phyloP scores from a whole-genome alignment of 2,888 invertebrate genomes.

The Crocallis elinguaria region DNA sequence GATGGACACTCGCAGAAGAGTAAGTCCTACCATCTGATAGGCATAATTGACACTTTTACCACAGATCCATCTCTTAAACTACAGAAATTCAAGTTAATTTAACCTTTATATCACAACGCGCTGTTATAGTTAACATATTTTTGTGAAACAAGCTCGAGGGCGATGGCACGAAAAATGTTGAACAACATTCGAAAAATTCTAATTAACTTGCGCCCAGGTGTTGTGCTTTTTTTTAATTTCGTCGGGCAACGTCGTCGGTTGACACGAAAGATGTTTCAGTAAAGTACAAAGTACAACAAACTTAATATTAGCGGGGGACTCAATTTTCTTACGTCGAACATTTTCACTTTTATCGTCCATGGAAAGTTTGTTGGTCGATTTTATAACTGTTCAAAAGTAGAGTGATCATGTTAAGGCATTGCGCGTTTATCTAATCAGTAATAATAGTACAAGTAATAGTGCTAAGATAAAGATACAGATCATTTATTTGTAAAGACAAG shows the following conservation, averaged over 20 bases:
- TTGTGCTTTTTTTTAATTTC: constrained; percentile 77
- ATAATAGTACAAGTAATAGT: too few species aligned
- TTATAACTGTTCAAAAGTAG: not conserved
- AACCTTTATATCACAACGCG: constrained; percentile 10
- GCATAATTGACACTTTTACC: too few species aligned
- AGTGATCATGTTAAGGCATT: too few species aligned
- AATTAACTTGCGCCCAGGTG: constrained; percentile 79
- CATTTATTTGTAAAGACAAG: too few species aligned
- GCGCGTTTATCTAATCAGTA: too few species aligned
- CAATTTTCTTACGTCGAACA: not conserved
- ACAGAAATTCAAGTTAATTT: too few species aligned
- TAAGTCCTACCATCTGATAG: too few species aligned
- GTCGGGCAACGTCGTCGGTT: constrained; percentile 72
- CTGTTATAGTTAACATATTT: constrained; percentile 50
- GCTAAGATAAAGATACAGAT: too few species aligned
- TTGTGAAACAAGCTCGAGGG: constrained; percentile 38
- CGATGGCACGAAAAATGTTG: constrained; percentile 33
- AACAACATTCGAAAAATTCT: constrained; percentile 79
- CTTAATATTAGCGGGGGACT: constrained; percentile 53
- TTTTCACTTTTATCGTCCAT: not conserved
- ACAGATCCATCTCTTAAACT: too few species aligned
- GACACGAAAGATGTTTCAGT: constrained; percentile 67
- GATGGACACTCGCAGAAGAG: too few species aligned
- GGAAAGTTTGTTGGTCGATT: not conserved
- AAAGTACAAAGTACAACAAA: constrained; percentile 56